These are phyloP conservation scores for Cheilinus undulatus DNA, from an alignment of 2,113 vertebrate genomes.

Conservation along the genomic window DNA sequence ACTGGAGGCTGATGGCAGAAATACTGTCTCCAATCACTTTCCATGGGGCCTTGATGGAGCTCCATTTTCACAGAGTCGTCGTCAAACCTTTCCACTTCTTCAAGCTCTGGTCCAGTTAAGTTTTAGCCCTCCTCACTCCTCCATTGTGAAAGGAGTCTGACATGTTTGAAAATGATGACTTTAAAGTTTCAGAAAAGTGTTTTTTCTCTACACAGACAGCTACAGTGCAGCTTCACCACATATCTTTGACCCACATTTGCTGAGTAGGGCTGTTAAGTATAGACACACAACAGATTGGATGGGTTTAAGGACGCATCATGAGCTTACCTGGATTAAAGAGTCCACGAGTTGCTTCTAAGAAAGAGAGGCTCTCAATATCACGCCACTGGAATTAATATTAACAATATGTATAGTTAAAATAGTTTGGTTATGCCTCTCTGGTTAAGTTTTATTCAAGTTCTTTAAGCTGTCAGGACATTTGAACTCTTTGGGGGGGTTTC, in stretches of 20 bases:
- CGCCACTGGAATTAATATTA: background rate
- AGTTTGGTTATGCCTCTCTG: background rate
- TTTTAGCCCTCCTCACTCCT: background rate
- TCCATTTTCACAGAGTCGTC: constrained; percentile 52
- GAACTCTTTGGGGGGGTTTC: background rate
- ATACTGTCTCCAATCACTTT: constrained; percentile 16
- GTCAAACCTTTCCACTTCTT: constrained; percentile 9
- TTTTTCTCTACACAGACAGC: background rate
- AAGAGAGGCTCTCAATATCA: constrained; percentile 28
- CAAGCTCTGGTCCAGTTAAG: background rate
- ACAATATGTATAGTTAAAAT: background rate
- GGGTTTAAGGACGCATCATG: constrained; percentile 73
- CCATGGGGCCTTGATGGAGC: constrained; percentile 37
- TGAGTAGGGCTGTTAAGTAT: constrained; percentile 66
- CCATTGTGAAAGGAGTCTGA: background rate
- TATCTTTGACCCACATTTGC: constrained; percentile 68
- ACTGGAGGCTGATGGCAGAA: constrained; percentile 14
- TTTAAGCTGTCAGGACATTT: background rate
- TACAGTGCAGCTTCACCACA: constrained; percentile 4
- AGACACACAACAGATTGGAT: constrained; percentile 74
- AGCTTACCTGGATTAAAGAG: constrained; percentile 78
- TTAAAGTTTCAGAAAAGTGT: background rate
- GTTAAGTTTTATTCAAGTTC: background rate
- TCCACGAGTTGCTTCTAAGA: constrained; percentile 42
- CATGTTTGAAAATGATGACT: background rate